phyloP scores from a whole-genome alignment of 2,113 vertebrate genomes.

The Myrmecobius fasciatus region DNA sequence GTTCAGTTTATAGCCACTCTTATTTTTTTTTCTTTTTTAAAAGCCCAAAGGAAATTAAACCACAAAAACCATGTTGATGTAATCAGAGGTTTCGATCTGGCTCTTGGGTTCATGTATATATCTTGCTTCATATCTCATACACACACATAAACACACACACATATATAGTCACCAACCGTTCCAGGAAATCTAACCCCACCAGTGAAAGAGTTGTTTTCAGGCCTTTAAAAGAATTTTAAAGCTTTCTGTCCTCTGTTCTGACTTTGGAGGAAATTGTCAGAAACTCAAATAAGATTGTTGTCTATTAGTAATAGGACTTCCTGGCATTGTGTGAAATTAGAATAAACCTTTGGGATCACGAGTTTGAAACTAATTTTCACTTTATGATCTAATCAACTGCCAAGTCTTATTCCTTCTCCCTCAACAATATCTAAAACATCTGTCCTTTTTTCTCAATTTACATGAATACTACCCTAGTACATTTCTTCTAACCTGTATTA shows the following conservation, averaged over 20 bases:
- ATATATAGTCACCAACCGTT: neutral
- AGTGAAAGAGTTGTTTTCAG: conserved; percentile 35
- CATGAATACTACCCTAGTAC: neutral
- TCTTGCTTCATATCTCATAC: conserved; percentile 12
- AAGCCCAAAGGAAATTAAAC: conserved; percentile 13
- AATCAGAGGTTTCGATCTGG: conserved; percentile 41
- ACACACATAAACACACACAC: conserved; percentile 22
- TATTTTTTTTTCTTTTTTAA: neutral
- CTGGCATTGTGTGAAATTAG: neutral
- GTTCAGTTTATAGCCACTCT: conserved; percentile 27
- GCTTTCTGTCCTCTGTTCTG: neutral
- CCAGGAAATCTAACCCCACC: conserved; percentile 41
- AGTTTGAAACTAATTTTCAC: neutral
- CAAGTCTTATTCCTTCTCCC: neutral
- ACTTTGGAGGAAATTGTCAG: neutral
- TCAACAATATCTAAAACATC: neutral
- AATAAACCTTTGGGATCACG: neutral
- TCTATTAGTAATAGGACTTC: neutral
- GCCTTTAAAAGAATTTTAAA: neutral
- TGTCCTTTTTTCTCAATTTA: neutral
- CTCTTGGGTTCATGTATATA: neutral
- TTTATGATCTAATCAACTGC: neutral
- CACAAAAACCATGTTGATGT: conserved; percentile 26
- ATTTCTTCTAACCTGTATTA: neutral
- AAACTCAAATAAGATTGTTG: neutral